phyloP scores from a whole-genome alignment of 2,888 invertebrate genomes.

The Pyrrhia umbra region DNA sequence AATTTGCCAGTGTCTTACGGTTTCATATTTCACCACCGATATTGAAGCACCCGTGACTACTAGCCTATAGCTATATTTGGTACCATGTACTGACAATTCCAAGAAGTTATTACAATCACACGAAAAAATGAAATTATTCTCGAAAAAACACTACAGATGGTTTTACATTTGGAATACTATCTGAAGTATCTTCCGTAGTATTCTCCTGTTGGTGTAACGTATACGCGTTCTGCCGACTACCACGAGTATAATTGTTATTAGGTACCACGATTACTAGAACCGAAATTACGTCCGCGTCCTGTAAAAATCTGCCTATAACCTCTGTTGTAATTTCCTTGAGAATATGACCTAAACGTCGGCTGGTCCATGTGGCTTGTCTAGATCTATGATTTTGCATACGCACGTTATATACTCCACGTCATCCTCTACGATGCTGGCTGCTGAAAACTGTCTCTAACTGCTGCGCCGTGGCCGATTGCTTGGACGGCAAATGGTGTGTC shows the following conservation, averaged over 20 bases:
- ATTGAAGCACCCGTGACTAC: constrained; percentile 6
- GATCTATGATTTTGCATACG: not conserved
- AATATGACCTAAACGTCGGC: not conserved
- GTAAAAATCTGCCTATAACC: too few species aligned
- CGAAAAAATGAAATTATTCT: constrained; percentile 3
- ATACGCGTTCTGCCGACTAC: not conserved
- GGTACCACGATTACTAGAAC: not conserved
- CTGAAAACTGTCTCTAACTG: constrained; percentile 1
- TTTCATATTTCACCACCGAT: constrained; percentile 2
- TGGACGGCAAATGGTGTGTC: constrained; percentile 3
- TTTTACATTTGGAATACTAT: not conserved
- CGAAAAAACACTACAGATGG: constrained; percentile 19
- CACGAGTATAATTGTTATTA: not conserved
- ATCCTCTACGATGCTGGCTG: constrained; percentile 1
- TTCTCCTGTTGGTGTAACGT: not conserved
- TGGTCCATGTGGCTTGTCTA: not conserved
- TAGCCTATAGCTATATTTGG: constrained; percentile 8
- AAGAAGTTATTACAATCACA: constrained; percentile 1
- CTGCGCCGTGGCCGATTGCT: constrained; percentile 10
- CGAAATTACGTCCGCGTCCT: not conserved
- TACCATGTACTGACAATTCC: not conserved
- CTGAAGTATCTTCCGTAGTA: too few species aligned
- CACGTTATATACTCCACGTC: not conserved
- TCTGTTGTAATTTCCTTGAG: too few species aligned
- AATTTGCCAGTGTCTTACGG: not conserved